A percentile compares a stretch with the other conserved stretches of the same genome.
These are phyloP conservation scores for Acanthosepion pharaonis DNA, from an alignment of 2,888 invertebrate species.

Conservation along the genomic window DNA sequence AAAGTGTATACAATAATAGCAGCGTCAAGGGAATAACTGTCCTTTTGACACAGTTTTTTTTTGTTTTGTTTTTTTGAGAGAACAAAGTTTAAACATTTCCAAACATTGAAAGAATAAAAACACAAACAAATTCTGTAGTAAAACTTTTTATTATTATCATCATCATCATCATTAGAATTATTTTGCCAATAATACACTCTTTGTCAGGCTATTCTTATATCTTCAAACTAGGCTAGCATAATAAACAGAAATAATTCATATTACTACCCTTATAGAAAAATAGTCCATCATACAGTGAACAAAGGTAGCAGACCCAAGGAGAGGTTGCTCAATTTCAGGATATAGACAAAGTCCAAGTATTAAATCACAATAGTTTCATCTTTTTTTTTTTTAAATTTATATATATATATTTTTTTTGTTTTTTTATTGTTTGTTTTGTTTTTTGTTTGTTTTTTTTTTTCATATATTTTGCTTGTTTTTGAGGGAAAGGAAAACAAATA, in stretches of 20 bases:
- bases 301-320: not conserved
- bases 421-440: not conserved
- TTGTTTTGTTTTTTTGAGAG: too few relatives aligned
- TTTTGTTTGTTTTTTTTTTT: not conserved
- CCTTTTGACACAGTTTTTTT: too few relatives aligned
- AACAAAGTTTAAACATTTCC: too few relatives aligned
- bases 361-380: conserved; percentile 11
- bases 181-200: not conserved
- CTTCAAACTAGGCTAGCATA: not conserved
- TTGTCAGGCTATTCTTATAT: not conserved
- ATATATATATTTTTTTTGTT: not conserved
- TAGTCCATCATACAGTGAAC: conserved; percentile 4
- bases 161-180: not conserved
- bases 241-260: not conserved
- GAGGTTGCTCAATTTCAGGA: not conserved
- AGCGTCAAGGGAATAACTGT: too few relatives aligned
- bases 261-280: conserved; percentile 13
- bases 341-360: not conserved
- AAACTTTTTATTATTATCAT: conserved; percentile 15
- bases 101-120: not conserved
- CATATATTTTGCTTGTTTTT: not conserved
- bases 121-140: not conserved
- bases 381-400: not conserved
- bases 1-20: too few relatives aligned
- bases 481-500: not conserved